phyloP scores from a whole-genome alignment of 2,888 invertebrate species.

The Callimorpha dominula region DNA sequence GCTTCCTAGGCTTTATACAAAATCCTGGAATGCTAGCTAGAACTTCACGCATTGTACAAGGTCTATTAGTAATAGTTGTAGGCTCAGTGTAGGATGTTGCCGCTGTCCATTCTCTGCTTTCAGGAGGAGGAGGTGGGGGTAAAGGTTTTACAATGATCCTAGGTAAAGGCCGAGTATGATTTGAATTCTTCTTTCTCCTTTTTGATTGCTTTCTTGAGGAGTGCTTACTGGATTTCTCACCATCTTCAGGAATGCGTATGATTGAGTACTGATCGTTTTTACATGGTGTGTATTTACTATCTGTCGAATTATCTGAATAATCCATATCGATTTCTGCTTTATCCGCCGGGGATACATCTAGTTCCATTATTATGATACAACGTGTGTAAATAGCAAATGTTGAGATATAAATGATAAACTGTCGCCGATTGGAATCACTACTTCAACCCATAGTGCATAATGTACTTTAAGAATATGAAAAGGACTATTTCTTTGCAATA shows the following conservation, averaged over 20 bases:
- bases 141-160: constrained; percentile 94
- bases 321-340: constrained; percentile 72
- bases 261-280: constrained; percentile 80
- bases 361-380: constrained; percentile 72
- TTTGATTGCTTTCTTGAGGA: constrained; percentile 91
- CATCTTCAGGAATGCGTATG: constrained; percentile 81
- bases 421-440: constrained; percentile 78
- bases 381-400: constrained; percentile 56
- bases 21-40: constrained; percentile 96
- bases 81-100: constrained; percentile 76
- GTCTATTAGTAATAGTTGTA: constrained; percentile 69
- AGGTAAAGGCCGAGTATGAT: constrained; percentile 89
- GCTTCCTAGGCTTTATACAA: constrained; percentile 92
- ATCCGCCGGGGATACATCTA: constrained; percentile 73
- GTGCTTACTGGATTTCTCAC: constrained; percentile 90
- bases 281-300: constrained; percentile 74
- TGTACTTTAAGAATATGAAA: constrained; percentile 48
- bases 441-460: constrained; percentile 81
- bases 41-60: constrained; percentile 96
- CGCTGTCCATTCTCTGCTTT: constrained; percentile 81
- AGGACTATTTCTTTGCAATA: constrained; percentile 42
- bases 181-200: constrained; percentile 92
- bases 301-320: constrained; percentile 75
- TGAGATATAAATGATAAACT: constrained; percentile 67
- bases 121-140: constrained; percentile 88